Evolutionary conservation across 2,888 invertebrate species (phyloP).

Genomic region (Orchesellides sinensis): DNA sequence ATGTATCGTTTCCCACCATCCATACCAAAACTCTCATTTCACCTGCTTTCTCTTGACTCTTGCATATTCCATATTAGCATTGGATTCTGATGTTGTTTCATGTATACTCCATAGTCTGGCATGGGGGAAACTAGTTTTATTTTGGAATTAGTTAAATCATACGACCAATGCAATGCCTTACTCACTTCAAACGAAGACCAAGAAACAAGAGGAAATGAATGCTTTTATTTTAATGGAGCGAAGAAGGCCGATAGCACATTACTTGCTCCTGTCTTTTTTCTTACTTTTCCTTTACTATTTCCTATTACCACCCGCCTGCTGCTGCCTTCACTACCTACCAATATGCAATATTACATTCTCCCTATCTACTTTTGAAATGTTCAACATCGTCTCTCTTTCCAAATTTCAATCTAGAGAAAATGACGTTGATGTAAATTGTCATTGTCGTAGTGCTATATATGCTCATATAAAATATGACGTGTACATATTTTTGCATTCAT

Average conservation of each 20-base stretch:
- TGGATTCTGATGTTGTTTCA: no score
- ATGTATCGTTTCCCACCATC: no score
- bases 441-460: neutral
- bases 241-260: conserved; percentile 23
- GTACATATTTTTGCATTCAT: neutral
- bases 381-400: conserved; percentile 19
- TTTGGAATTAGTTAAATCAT: no score
- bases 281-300: conserved; percentile 15
- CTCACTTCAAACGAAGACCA: conserved; percentile 14
- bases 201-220: conserved; percentile 32
- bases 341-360: neutral
- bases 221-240: conserved; percentile 22
- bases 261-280: neutral
- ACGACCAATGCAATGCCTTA: no score
- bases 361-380: neutral
- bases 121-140: no score
- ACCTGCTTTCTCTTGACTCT: no score
- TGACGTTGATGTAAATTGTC: conserved; percentile 39
- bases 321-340: neutral
- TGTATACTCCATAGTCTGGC: no score
- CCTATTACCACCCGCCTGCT: neutral
- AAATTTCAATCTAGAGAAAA: conserved; percentile 12
- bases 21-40: no score
- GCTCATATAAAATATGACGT: no score
- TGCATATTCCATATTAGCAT: no score